Evolutionary conservation across 2,113 vertebrate species (phyloP).

Genomic region (Lasiurus cinereus): DNA sequence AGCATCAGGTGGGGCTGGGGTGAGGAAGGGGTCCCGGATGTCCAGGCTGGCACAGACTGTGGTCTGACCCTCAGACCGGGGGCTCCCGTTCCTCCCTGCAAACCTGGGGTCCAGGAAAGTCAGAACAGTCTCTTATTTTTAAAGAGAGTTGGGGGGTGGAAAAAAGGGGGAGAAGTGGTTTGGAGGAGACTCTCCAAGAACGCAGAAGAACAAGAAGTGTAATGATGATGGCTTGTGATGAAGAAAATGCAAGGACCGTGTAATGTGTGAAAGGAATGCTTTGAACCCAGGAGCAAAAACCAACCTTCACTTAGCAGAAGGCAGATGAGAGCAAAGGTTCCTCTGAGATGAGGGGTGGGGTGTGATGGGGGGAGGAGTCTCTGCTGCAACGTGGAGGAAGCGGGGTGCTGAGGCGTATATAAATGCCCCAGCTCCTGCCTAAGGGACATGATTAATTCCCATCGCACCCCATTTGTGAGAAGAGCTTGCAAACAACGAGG

Average conservation of each 20-base stretch:
- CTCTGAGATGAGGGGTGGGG: background rate
- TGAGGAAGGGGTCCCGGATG: no score
- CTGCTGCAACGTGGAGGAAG: slow-evolving; percentile 15
- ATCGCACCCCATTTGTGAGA: slow-evolving; percentile 86
- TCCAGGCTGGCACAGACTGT: no score
- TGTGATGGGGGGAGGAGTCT: background rate
- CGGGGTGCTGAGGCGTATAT: background rate
- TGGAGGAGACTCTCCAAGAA: slow-evolving; percentile 32
- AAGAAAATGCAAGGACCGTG: slow-evolving; percentile 32
- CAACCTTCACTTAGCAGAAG: background rate
- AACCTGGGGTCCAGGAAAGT: no score
- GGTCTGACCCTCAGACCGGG: no score
- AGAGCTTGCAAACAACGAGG: slow-evolving; percentile 85
- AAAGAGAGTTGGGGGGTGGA: background rate
- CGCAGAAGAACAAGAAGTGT: background rate
- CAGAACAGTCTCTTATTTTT: background rate
- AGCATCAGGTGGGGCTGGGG: no score
- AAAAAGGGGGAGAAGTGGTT: background rate
- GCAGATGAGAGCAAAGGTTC: background rate
- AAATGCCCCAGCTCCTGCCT: slow-evolving; percentile 42
- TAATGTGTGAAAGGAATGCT: background rate
- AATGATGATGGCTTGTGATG: background rate
- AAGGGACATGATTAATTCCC: slow-evolving; percentile 83
- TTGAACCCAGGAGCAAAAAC: background rate
- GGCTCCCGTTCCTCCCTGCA: no score